Percentiles rank a stretch among this genome's conserved stretches.
phyloP scores from a whole-genome alignment of 2,888 invertebrate species.

The Xestia xanthographa region DNA sequence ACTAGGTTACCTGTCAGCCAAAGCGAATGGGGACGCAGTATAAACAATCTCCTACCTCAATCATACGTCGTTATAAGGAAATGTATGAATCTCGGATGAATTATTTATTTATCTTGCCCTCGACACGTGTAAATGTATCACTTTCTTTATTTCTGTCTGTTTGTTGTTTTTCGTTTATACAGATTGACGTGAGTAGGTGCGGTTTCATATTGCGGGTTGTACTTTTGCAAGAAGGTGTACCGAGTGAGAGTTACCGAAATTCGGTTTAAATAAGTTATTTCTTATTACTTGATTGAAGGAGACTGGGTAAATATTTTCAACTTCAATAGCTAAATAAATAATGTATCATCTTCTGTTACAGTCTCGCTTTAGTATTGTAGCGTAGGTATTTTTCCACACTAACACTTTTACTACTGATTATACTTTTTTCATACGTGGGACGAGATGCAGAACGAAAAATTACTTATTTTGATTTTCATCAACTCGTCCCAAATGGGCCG shows the following conservation, averaged over 20 bases:
- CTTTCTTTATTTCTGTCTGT: not conserved
- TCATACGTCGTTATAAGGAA: slow-evolving; percentile 47
- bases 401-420: too few species aligned
- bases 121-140: slow-evolving; percentile 34
- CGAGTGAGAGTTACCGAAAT: not conserved
- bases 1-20: slow-evolving; percentile 57
- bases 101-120: slow-evolving; percentile 46
- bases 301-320: not conserved
- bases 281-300: not conserved
- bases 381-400: too few species aligned
- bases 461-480: too few species aligned
- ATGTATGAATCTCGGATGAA: slow-evolving; percentile 39
- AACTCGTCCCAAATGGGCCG: too few species aligned
- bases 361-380: not conserved
- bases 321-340: not conserved
- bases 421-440: too few species aligned
- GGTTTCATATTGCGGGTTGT: not conserved
- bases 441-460: too few species aligned
- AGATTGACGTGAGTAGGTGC: slow-evolving; percentile 2
- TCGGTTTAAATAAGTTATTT: not conserved
- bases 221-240: not conserved
- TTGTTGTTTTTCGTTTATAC: slow-evolving; percentile 16
- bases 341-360: not conserved
- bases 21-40: slow-evolving; percentile 39
- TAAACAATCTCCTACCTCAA: slow-evolving; percentile 54